These are phyloP conservation scores for Psilopsiagon aurifrons DNA, from an alignment of 2,113 vertebrate species.

Conservation along the genomic window DNA sequence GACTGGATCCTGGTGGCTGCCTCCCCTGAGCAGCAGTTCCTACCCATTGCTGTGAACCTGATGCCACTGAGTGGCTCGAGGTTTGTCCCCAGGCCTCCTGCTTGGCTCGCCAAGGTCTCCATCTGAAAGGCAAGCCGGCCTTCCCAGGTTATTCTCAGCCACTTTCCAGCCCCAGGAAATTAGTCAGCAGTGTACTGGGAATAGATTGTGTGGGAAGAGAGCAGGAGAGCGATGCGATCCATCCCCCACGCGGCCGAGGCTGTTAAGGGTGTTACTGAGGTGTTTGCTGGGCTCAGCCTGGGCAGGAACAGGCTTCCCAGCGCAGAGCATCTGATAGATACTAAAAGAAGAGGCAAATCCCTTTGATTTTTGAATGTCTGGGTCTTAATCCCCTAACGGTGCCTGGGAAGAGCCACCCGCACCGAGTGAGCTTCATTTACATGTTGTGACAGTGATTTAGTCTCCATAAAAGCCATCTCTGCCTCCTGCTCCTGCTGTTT, in stretches of 20 bases:
- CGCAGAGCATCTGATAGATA: background rate
- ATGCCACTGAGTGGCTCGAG: background rate
- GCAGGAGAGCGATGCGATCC: background rate
- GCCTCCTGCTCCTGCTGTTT: background rate
- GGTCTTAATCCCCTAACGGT: background rate
- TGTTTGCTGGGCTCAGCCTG: background rate
- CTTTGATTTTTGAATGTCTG: background rate
- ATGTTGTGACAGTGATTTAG: background rate
- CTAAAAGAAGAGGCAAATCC: background rate
- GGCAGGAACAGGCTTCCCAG: background rate
- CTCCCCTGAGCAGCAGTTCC: background rate
- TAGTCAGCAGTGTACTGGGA: background rate
- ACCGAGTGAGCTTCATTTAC: background rate
- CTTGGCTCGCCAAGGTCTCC: background rate
- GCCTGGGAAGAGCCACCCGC: background rate
- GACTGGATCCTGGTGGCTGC: background rate
- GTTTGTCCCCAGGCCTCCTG: background rate
- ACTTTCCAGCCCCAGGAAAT: background rate
- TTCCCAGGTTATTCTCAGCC: background rate
- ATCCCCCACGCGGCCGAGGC: rapidly evolving
- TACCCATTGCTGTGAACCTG: background rate
- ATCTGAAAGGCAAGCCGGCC: background rate
- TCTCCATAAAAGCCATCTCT: background rate
- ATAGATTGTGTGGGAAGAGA: background rate
- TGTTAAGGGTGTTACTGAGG: rapidly evolving